Conservation (phyloP, 2,113 vertebrate genomes). For the Strix uralensis region DNA sequence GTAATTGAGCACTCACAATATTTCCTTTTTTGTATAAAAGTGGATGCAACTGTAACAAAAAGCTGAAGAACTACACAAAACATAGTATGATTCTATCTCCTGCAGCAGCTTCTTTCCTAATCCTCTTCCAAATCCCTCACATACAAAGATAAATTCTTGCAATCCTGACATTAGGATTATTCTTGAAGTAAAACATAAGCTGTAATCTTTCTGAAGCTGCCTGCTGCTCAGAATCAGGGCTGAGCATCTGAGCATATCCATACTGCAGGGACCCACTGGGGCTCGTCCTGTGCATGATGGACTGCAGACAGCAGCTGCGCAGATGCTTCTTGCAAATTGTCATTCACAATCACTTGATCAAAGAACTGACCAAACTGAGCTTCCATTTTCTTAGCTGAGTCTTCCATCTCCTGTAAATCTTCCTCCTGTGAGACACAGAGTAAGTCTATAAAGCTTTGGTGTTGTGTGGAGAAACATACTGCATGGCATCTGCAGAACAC, state of each 20-base stretch:
- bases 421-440: slow-evolving; percentile 81
- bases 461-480: not conserved
- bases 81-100: not conserved
- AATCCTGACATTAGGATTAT: slow-evolving; percentile 59
- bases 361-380: slow-evolving; percentile 89
- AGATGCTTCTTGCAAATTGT: slow-evolving; percentile 83
- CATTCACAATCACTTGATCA: slow-evolving; percentile 90
- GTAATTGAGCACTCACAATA: not conserved
- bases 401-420: slow-evolving; percentile 92
- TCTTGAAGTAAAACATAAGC: slow-evolving; percentile 52
- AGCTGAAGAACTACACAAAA: slow-evolving; percentile 5
- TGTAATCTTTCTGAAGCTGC: slow-evolving; percentile 37
- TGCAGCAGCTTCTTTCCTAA: slow-evolving; percentile 26
- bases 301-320: slow-evolving; percentile 79
- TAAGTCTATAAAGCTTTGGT: not conserved
- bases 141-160: slow-evolving; percentile 46
- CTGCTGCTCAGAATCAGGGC: slow-evolving; percentile 64
- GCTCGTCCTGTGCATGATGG: slow-evolving; percentile 84
- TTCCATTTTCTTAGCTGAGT: slow-evolving; percentile 85
- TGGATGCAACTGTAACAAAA: slow-evolving; percentile 14
- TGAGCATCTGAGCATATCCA: slow-evolving; percentile 84
- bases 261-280: slow-evolving; percentile 90
- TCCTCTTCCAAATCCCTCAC: slow-evolving; percentile 48
- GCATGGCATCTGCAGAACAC: not conserved
- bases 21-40: slow-evolving; percentile 37